Conservation (phyloP, 2,797 vertebrate species). For the Cebuella pygmaea region DNA sequence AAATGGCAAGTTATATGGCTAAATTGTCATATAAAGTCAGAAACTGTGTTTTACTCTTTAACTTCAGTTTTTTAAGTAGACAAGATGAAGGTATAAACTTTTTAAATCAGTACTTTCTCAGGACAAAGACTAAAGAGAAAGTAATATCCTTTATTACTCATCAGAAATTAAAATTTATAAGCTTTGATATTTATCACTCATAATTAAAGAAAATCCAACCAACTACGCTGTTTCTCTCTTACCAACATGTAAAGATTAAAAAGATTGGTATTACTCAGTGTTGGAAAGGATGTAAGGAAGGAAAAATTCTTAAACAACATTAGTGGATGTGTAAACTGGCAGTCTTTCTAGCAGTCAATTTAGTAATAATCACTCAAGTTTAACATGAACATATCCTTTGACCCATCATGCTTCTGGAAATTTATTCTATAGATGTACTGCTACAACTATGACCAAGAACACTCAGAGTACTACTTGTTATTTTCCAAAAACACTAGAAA, state of each 20-base stretch:
- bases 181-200: conserved; percentile 21
- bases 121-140: conserved; percentile 19
- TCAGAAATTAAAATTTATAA: conserved; percentile 41
- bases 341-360: not conserved
- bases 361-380: conserved; percentile 19
- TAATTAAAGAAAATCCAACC: conserved; percentile 24
- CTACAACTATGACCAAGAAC: conserved; percentile 10
- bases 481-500: not conserved
- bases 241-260: not conserved
- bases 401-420: not conserved
- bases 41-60: not conserved
- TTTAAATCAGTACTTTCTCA: conserved; percentile 15
- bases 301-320: not conserved
- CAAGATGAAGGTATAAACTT: conserved; percentile 4
- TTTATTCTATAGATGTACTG: not conserved
- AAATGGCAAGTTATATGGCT: not conserved
- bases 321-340: not conserved
- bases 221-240: not conserved
- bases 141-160: conserved; percentile 9
- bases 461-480: not conserved
- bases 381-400: conserved; percentile 4
- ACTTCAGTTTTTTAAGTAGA: not conserved
- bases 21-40: not conserved
- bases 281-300: not conserved
- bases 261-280: not conserved